Base-by-base conservation (phyloP, 2,797 vertebrate genomes). In the Myripristis jacobus region DNA sequence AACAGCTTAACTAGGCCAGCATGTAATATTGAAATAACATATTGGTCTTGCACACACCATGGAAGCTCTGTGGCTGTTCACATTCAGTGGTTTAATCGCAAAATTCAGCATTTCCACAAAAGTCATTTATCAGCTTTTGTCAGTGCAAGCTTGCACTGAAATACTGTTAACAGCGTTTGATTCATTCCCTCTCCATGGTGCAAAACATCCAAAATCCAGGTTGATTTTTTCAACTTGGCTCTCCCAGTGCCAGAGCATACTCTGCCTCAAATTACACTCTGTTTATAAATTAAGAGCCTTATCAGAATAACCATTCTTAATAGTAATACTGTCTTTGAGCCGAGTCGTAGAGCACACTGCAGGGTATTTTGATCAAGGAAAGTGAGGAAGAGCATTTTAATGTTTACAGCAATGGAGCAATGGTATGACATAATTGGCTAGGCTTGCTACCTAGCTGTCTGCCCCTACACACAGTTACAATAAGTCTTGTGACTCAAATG, bases 51-150 rank as follows among this genome's bases (percentile, higher is more conserved):
- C 61, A 93, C 88, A 38, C 36, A 38, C 36, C 95, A 82, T 81
- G 43, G 66, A 96, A 96, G 12, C 84, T 79, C 77, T 91, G 87
- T 29, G 95, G 95, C 66, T 95, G 19, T 54, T 75, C 29, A 51
- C 29, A 57, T 27, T 55, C 57, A 53, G 25, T 50, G 44, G 47
- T 70, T 51, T 54, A 44, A 13, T 50, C 16, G 29, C 22, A 47
- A 6, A 46, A 19, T 10, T 19, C 12, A 47, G 21, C 19, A 21
- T n/a, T 9, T 10, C 10, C 18, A 19, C 15, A 52, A 52, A 15
- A 7, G 21, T 29, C 34, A 4, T 15, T 12, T 8, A 53, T 65
- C 16, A 61, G 10, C 22, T 51, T 65, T 61, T 44, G 21, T 29
- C 19, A 55, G 9, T 15, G 1, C 9, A 68, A 50, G 22, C 50